Conservation (phyloP, 2,113 vertebrate genomes). For the Melanotaenia duboulayi region DNA sequence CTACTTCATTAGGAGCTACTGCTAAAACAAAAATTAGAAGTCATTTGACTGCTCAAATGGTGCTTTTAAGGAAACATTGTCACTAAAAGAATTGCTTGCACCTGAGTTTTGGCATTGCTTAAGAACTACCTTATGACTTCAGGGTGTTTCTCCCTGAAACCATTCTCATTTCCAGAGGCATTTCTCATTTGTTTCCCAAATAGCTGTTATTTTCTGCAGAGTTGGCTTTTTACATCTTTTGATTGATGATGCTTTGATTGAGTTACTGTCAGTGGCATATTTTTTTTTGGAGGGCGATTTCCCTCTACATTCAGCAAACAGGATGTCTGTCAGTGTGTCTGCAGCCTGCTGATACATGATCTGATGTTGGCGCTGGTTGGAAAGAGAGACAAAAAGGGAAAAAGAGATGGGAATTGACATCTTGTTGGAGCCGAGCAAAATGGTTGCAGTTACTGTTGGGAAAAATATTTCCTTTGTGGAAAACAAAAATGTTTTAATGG, state of each 20-base stretch:
- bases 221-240: neutral
- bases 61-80: neutral
- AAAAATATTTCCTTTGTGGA: slow-evolving; percentile 25
- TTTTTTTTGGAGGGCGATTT: slow-evolving; percentile 30
- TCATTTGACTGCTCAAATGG: neutral
- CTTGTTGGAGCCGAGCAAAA: slow-evolving; percentile 39
- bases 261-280: neutral
- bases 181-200: slow-evolving; percentile 12
- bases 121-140: too few species aligned
- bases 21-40: too few species aligned
- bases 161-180: neutral
- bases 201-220: slow-evolving; percentile 11
- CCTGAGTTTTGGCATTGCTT: too few species aligned
- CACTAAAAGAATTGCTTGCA: neutral
- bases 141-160: too few species aligned
- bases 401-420: slow-evolving; percentile 42
- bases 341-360: slow-evolving; percentile 63
- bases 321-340: slow-evolving; percentile 69
- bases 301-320: slow-evolving; percentile 50
- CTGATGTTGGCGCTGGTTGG: slow-evolving; percentile 34
- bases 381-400: slow-evolving; percentile 19
- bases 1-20: too few species aligned
- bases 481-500: slow-evolving; percentile 17
- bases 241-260: slow-evolving; percentile 41
- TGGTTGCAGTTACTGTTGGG: slow-evolving; percentile 7